phyloP scores from a whole-genome alignment of 2,113 vertebrate species.

The Chitala chitala region DNA sequence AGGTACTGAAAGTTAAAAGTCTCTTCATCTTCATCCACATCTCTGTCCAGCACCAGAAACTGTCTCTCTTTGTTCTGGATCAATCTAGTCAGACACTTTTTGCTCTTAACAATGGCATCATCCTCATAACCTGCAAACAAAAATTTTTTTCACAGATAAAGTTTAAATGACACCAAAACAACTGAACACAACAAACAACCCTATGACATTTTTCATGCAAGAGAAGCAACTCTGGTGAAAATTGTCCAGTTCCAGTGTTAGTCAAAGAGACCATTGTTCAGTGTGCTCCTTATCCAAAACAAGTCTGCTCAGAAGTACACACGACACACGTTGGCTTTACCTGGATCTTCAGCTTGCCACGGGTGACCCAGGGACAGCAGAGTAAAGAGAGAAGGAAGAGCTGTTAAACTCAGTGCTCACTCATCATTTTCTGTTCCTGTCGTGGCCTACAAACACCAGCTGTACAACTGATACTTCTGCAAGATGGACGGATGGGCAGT shows the following conservation, averaged over 20 bases:
- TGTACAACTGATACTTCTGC: no score
- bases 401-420: neutral
- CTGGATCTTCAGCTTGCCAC: constrained; percentile 3
- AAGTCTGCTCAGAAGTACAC: no score
- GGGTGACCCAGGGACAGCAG: neutral
- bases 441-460: no score
- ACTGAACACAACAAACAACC: no score
- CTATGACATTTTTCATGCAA: no score
- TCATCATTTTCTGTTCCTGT: no score
- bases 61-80: constrained; percentile 1
- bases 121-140: constrained; percentile 5
- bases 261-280: no score
- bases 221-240: no score
- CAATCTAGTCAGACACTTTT: neutral
- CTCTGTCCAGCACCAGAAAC: neutral
- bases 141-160: neutral
- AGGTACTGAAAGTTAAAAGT: neutral
- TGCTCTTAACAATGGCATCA: neutral
- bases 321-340: no score
- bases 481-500: no score
- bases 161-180: neutral
- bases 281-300: no score
- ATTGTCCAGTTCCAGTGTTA: no score
- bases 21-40: neutral
- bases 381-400: constrained; percentile 3